Conservation (phyloP, 2,113 vertebrate species). For the Meles meles region DNA sequence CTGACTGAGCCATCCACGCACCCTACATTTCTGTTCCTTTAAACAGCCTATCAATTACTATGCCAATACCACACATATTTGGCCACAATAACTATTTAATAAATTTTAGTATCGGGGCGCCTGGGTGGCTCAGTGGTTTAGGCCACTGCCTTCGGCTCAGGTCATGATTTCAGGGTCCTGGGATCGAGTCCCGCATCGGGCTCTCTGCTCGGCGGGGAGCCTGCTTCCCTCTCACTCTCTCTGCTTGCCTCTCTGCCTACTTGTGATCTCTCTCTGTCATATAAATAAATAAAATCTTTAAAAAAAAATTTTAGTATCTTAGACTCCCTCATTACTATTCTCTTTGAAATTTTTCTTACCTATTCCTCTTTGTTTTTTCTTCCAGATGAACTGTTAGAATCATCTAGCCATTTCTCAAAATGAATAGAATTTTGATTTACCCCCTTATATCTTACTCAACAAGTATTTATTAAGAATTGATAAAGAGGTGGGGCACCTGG, state of each 20-base stretch:
- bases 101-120: not conserved
- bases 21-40: not conserved
- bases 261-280: too few relatives aligned
- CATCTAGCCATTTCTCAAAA: not conserved
- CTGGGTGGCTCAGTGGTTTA: too few relatives aligned
- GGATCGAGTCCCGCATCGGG: too few relatives aligned
- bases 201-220: too few relatives aligned
- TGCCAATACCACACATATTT: not conserved
- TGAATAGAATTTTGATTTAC: not conserved
- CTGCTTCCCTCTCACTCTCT: too few relatives aligned
- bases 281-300: too few relatives aligned
- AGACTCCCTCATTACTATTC: not conserved
- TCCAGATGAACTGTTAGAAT: not conserved
- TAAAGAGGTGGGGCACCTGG: not conserved
- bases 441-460: not conserved
- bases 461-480: not conserved
- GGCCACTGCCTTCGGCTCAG: too few relatives aligned
- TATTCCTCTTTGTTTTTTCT: not conserved
- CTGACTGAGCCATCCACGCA: not conserved
- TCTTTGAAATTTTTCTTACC: not conserved
- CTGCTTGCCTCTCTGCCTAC: too few relatives aligned
- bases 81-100: not conserved
- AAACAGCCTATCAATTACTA: not conserved
- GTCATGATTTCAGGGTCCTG: too few relatives aligned
- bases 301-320: not conserved